phyloP scores from a whole-genome alignment of 2,888 invertebrate species.

The Watsonalla cultraria region DNA sequence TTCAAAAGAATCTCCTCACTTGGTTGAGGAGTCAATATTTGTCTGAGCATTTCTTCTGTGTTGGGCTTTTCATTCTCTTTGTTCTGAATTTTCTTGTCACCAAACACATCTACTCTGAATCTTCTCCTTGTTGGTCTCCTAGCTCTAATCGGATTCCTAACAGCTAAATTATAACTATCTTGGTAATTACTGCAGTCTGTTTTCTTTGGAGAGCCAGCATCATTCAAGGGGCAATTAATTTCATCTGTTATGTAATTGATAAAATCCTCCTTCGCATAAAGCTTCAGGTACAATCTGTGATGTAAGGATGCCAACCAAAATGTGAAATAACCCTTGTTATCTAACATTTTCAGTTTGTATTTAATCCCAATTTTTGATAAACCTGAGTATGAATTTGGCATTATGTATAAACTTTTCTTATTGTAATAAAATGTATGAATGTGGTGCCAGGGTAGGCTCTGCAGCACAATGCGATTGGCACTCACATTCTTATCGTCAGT shows the following conservation, averaged over 20 bases:
- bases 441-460: conserved; percentile 81
- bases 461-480: conserved; percentile 66
- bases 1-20: conserved; percentile 45
- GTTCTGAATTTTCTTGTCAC: conserved; percentile 78
- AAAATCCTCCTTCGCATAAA: conserved; percentile 85
- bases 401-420: conserved; percentile 83
- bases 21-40: conserved; percentile 55
- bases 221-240: conserved; percentile 74
- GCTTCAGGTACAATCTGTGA: conserved; percentile 85
- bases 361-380: conserved; percentile 80
- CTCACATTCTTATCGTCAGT: conserved; percentile 45
- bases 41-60: conserved; percentile 60
- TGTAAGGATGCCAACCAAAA: conserved; percentile 88
- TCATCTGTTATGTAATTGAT: conserved; percentile 81
- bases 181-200: conserved; percentile 68
- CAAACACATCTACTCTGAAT: conserved; percentile 71
- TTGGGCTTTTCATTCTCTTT: conserved; percentile 84
- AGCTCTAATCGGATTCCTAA: conserved; percentile 59
- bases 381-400: conserved; percentile 75
- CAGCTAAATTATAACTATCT: conserved; percentile 73
- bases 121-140: conserved; percentile 71
- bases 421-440: conserved; percentile 88
- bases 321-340: conserved; percentile 86
- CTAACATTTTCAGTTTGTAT: conserved; percentile 86
- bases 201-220: conserved; percentile 42